Evolutionary conservation across 1,140 invertebrate genomes (phyloP), one percentile per base, ranked within the genome.

Genomic region (Drosophila sechellia): DNA sequence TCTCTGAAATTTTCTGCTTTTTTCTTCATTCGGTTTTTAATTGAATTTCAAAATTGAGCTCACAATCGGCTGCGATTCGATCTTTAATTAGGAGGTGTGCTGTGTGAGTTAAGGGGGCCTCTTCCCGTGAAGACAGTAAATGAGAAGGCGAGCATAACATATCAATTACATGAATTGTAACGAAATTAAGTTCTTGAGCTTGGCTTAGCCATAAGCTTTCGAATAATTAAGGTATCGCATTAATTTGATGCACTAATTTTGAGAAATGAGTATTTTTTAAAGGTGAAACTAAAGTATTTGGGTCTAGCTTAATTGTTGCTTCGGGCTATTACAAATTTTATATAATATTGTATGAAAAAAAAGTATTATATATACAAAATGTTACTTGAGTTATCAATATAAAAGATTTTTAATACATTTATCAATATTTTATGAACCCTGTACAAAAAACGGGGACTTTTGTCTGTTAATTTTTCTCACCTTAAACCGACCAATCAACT

Each of bases 151-250:
- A 72, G 39, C 69, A 74, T 69, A 80, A 69, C 81, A 80, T 60
- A 84, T 86, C 78, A 81, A 78, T 87, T 81, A 69, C 59, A 43
- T 43, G 48, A 65, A 42, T 60, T 68, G 22, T 52, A 76, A 37
- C 34, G 34, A 46, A 79, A 68, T 60, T 53, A 49, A 45, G 27
- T 73, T 73, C 45, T 79, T 53, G 11, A 45, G 40, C 34, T 43
- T 45, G 35, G 4, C 35, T 42, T 58, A 40, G 6, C 10, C 45
- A 45, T 27, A 34, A 64, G 22, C 45, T 50, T 65, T 25, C n/a
- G 13, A n/a, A 52, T 65, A 73, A 49, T 73, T 54, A 55, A 42
- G 22, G 35, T 49, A 25, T 17, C 37, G 35, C 34, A 20, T 68
- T 68, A 46, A 70, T 69, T 40, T 25, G 40, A 40, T 27, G 43